Evolutionary conservation across 2,888 invertebrate genomes (phyloP).

Genomic region (Leucoma salicis): DNA sequence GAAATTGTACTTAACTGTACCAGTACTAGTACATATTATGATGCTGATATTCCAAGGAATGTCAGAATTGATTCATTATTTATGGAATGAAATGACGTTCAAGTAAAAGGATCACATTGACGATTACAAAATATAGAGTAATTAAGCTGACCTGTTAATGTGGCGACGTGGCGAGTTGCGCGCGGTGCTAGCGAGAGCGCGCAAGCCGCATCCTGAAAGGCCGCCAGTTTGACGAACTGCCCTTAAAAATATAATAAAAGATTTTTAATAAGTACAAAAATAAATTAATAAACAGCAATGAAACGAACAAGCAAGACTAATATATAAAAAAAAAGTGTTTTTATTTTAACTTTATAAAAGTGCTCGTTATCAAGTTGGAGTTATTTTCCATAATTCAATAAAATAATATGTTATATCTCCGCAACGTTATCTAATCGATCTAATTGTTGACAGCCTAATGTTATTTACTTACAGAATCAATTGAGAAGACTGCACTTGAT

Average conservation of each 20-base stretch:
- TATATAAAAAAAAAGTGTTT: too few species aligned
- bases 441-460: neutral
- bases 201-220: conserved; percentile 89
- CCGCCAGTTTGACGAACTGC: conserved; percentile 89
- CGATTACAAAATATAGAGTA: neutral
- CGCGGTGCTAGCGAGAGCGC: conserved; percentile 84
- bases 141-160: conserved; percentile 84
- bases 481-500: conserved; percentile 37
- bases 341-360: too few species aligned
- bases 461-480: conserved; percentile 50
- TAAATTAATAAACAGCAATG: too few species aligned
- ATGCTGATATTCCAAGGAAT: too few species aligned
- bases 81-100: too few species aligned
- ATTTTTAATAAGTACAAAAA: too few species aligned
- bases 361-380: conserved; percentile 2
- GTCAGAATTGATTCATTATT: too few species aligned
- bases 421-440: neutral
- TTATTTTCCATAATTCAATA: neutral
- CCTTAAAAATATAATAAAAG: conserved; percentile 42
- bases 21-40: too few species aligned
- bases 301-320: too few species aligned
- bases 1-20: too few species aligned
- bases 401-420: neutral
- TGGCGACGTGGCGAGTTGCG: conserved; percentile 84
- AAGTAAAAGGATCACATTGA: too few species aligned